Evolutionary conservation across 92 coral and sea anemone genomes (phyloP), one percentile per base, ranked within the genome.

Genomic region (Zoanthus gigantus): DNA sequence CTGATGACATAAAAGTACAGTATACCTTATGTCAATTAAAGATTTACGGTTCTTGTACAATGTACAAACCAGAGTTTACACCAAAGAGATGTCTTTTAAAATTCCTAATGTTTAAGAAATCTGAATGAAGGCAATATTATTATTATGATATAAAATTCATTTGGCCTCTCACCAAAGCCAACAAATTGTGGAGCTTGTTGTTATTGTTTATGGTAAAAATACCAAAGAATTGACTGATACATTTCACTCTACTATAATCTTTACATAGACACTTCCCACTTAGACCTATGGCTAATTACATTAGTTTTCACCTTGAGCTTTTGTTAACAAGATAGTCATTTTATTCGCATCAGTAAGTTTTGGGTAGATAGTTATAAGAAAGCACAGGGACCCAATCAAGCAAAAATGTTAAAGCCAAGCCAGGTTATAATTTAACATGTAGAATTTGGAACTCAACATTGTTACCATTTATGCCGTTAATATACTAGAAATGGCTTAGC

Each of bases 11-110:
- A 30, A 65, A 65, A 87, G 9, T 88, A 8, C 71, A 71, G 9
- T 88, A 8, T 79, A 71, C 31, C 90, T 79, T 56, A 88, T 88
- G 86, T 88, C 90, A 67, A 54, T 79, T n/a, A 61, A 79, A 79
- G 67, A 88, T 42, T 72, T 87, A 54, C 45, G 74, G 31, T 71
- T 87, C 73, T 37, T 71, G 37, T 79, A 87, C 75, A 72, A 87
- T 87, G 80, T 69, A 56, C 90, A 87, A 87, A 87, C 90, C 50
- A 77, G 46, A 77, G 45, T 47, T 18, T 53, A 65, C 3, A 77
- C 78, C 16, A 67, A 79, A 42, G 81, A 71, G 73, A 50, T 88
- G 44, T 86, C 89, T 72, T 86, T 75, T 86, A 86, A 75, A 54
- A 15, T 54, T 54, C 60, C 15, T 54, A 54, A 9, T 9, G 7